These are phyloP conservation scores for Setophaga coronata DNA, from an alignment of 2,113 vertebrate genomes.

Conservation along the genomic window DNA sequence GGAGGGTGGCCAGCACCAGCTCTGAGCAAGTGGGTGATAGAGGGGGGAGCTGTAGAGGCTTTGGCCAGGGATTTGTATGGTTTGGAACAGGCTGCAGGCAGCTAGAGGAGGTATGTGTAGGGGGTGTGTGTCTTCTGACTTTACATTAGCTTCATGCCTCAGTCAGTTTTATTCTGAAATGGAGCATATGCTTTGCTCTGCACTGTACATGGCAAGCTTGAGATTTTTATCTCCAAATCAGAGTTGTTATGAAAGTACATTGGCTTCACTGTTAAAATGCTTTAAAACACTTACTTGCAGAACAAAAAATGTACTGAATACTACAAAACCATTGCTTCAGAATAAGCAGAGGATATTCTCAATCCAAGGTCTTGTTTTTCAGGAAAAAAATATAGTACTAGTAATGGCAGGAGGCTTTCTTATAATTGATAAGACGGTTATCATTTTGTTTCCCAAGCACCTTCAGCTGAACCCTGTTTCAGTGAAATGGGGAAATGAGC, in stretches of 20 bases:
- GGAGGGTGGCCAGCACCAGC: not conserved
- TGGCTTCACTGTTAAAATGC: not conserved
- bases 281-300: not conserved
- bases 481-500: not conserved
- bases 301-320: not conserved
- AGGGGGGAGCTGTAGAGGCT: not conserved
- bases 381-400: not conserved
- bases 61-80: not conserved
- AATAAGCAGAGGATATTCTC: not conserved
- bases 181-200: constrained; percentile 35
- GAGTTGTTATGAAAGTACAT: not conserved
- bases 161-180: constrained; percentile 43
- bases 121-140: not conserved
- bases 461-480: not conserved
- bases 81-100: not conserved
- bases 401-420: not conserved
- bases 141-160: not conserved
- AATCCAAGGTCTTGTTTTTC: not conserved
- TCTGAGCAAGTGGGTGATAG: not conserved
- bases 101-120: not conserved
- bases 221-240: not conserved
- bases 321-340: not conserved
- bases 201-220: not conserved
- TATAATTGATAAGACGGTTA: not conserved
- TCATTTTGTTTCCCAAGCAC: not conserved